Percentiles rank a stretch among this genome's conserved stretches.
These are phyloP conservation scores for Bombus sylvicola DNA, from an alignment of 1,140 invertebrate species.

Conservation along the genomic window DNA sequence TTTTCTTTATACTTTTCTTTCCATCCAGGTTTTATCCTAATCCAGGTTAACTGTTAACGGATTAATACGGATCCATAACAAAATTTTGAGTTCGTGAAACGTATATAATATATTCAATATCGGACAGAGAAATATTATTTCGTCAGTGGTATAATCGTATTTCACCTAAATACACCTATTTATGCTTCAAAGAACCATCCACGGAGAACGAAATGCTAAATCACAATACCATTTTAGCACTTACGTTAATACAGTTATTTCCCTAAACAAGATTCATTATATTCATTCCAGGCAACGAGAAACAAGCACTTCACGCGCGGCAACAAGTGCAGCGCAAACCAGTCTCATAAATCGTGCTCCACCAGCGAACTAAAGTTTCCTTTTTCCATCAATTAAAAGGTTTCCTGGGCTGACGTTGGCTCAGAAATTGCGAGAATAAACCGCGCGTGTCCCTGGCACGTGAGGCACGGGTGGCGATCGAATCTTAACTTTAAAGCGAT, in stretches of 20 bases:
- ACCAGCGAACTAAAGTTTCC: constrained; percentile 5
- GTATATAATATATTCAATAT: too few relatives aligned
- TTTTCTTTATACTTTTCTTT: too few relatives aligned
- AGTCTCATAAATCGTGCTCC: constrained; percentile 10
- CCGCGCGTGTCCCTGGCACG: not conserved
- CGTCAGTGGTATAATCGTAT: too few relatives aligned
- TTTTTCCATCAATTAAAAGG: constrained; percentile 40
- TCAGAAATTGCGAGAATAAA: not conserved
- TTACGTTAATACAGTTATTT: not conserved
- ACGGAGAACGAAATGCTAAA: not conserved
- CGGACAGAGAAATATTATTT: too few relatives aligned
- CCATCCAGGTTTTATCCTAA: too few relatives aligned
- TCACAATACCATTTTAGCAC: not conserved
- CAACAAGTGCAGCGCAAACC: constrained; percentile 13
- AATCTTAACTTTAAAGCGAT: too few relatives aligned
- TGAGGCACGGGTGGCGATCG: not conserved
- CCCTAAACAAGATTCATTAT: constrained; percentile 14
- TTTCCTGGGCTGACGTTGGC: not conserved
- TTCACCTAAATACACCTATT: too few relatives aligned
- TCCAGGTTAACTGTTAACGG: too few relatives aligned
- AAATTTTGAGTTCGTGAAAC: too few relatives aligned
- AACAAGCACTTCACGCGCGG: constrained; percentile 11
- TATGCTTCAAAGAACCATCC: not conserved
- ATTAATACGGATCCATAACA: too few relatives aligned
- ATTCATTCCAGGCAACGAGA: not conserved